Evolutionary conservation across 92 coral and sea anemone species (phyloP), one percentile per base, ranked within the genome.

Genomic region (Parazoanthus atlanticus): DNA sequence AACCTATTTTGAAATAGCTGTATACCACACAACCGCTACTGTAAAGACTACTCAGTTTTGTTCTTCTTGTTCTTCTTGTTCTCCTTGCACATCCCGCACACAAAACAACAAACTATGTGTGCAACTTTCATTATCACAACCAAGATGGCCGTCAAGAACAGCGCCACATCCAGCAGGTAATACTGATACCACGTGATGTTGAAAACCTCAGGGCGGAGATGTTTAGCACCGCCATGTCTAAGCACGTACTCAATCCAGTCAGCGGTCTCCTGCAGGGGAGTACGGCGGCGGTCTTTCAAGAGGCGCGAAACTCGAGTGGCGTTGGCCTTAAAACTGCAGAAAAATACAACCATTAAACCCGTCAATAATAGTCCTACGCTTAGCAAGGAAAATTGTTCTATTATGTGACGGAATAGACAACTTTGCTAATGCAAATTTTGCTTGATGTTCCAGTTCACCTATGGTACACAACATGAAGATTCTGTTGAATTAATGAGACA

Each of bases 211-310:
- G 93, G 82, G 69, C 91, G 86, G 71, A 91, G 91, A 54, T 91
- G 93, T 25, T 36, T 83, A 29, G 89, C 93, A 66, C 93, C 93
- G 56, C 79, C 88, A 65, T 91, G 91, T 73, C 93, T 84, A 74
- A 88, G 86, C 78, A 91, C 93, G 78, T 91, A 91, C 78, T 91
- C 93, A 46, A 91, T 72, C 93, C 93, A 91, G 83, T 91, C 93
- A 74, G 81, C 89, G 76, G 93, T 49, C 52, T 89, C 83, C 64
- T 91, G 88, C 34, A 81, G 64, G 13, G 91, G 82, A 2, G 75
- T 32, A 38, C 88, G 91, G 56, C 38, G 87, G 3, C 91, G 82
- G 72, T 88, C 91, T 47, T 82, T 81, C 41, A 88, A 47, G 64
- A 88, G 70, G 76, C 88, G 74, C 41, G 91, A 88, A 65, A 88